Evolutionary conservation across 2,888 invertebrate species (phyloP), one percentile per base, ranked within the genome.

Genomic region (Chrysotoxum bicinctum): DNA sequence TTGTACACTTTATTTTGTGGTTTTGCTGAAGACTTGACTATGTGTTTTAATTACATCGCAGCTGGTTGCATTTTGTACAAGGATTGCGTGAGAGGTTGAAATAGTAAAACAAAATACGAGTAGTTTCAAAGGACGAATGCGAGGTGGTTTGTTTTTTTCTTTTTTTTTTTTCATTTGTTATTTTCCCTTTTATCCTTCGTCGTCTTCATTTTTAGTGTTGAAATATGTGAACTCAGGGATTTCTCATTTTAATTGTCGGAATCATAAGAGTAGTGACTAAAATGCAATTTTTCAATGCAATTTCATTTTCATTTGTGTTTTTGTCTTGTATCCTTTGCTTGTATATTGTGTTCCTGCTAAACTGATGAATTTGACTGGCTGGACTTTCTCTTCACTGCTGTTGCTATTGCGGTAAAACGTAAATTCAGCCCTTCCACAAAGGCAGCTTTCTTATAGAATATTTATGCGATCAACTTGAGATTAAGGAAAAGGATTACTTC

Each of bases 401-500:
- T 23, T 81, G 40, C 35, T 56, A 48, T 52, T 82, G 69, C 81
- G 54, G 70, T 70, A 72, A 81, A 70, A 40, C 62, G 30, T 62
- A 58, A 77, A 78, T 70, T 30, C 93, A 97, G 97, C 95, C 96
- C 88, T 96, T 96, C 92, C 96, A 97, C 91, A 98, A 97, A 92
- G 98, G 98, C 86, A 96, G 96, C 92, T 96, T 95, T 92, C 94
- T 98, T 88, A 93, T 98, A 91, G 98, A 98, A 91, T 95, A 96
- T 93, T 96, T 98, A 87, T 98, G 98, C 92, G 96, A 96, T 90
- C 96, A 97, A 91, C 93, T 98, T 89, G 97, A 97, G 93, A 95
- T 98, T 87, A 94, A 96, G 87, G 98, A 98, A 93, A 97, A 96
- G 90, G 98, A 98, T 93, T 98, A 98, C 92, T 97, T 98, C 92